Conservation (phyloP, 35 echinoderm and acorn worm species). For the Ptychodera flava region DNA sequence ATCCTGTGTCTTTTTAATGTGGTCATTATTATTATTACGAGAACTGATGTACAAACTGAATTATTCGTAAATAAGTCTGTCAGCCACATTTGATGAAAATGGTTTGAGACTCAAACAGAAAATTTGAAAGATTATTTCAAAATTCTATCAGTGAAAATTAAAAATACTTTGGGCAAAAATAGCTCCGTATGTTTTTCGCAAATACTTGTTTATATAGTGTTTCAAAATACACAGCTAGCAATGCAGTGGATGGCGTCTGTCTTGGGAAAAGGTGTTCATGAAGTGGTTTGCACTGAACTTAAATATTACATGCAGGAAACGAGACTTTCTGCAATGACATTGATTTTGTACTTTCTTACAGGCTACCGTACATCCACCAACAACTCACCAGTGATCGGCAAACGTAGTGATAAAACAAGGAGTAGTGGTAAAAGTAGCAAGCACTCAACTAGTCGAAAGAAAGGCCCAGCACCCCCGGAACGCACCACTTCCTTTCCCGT, state of each 20-base stretch:
- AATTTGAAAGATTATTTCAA: neutral
- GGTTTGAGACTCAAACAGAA: neutral
- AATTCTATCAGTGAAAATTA: neutral
- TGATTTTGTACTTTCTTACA: too few relatives aligned
- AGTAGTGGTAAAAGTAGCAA: neutral
- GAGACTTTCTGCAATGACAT: too few relatives aligned
- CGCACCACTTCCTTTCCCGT: neutral
- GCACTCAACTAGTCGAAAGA: neutral
- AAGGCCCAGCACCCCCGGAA: neutral
- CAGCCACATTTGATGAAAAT: neutral
- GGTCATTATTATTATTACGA: neutral
- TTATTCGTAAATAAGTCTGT: neutral
- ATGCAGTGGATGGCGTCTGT: neutral
- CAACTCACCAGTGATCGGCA: neutral
- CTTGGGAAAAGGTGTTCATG: slow-evolving; percentile 1
- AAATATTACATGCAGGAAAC: too few relatives aligned
- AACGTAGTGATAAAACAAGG: neutral
- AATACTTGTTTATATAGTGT: neutral
- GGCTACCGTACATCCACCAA: neutral
- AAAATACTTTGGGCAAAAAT: neutral
- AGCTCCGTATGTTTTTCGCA: neutral
- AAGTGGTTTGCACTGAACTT: too few relatives aligned
- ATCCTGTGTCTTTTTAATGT: neutral
- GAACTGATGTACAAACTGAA: neutral
- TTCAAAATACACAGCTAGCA: neutral